Evolutionary conservation across 2,113 vertebrate species (phyloP).

Genomic region (Lutjanus erythropterus): DNA sequence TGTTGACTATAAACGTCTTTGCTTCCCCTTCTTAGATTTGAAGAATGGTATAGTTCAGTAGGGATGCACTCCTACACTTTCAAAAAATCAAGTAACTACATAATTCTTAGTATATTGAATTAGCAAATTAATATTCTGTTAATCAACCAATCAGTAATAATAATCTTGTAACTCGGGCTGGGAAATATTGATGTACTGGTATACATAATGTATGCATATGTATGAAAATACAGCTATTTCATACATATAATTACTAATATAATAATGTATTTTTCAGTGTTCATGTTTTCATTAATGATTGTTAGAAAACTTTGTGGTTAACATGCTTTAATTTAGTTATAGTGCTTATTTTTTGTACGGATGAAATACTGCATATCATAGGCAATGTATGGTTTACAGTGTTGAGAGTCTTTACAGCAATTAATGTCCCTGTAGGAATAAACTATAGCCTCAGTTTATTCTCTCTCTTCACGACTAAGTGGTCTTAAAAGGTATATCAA

Average conservation of each 20-base stretch:
- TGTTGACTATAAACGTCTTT: not conserved
- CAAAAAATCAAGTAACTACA: not conserved
- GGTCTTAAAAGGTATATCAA: constrained; percentile 31
- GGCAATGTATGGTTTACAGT: not conserved
- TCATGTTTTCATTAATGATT: not conserved
- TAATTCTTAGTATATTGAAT: not conserved
- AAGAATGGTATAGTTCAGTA: not conserved
- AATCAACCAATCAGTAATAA: not conserved
- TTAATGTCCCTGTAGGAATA: constrained; percentile 13
- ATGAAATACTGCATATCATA: not conserved
- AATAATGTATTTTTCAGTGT: no score
- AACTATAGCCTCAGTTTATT: constrained; percentile 29
- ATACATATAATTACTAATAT: no score
- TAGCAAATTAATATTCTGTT: not conserved
- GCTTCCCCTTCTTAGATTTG: not conserved
- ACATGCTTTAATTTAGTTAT: no score
- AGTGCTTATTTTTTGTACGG: not conserved
- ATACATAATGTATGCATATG: no score
- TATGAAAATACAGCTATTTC: no score
- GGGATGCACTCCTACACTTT: not conserved
- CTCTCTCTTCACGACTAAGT: constrained; percentile 29
- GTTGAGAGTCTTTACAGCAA: not conserved
- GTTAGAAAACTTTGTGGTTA: not conserved
- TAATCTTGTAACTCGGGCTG: not conserved
- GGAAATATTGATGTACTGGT: no score